Evolutionary conservation across 2,797 vertebrate species (phyloP).

Genomic region (Adelosebastes latens): DNA sequence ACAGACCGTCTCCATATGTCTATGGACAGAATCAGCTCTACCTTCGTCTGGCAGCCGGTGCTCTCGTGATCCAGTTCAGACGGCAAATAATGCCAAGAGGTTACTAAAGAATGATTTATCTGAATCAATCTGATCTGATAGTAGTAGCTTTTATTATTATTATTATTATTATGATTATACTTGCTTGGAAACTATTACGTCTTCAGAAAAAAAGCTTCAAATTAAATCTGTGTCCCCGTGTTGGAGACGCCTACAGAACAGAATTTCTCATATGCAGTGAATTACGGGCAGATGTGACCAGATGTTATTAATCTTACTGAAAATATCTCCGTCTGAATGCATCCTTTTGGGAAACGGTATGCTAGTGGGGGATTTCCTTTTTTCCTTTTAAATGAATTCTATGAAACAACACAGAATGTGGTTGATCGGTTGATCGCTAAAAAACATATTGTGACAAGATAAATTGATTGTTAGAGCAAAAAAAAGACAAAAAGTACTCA

Average conservation of each 20-base stretch:
- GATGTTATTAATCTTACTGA: background rate
- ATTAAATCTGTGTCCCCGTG: background rate
- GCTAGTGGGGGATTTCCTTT: background rate
- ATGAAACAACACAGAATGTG: background rate
- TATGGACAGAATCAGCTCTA: background rate
- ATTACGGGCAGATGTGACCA: background rate
- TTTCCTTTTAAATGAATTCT: background rate
- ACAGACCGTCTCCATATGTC: background rate
- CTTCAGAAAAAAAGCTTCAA: background rate
- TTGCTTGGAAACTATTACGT: background rate
- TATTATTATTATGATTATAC: too few relatives aligned
- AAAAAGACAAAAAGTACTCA: background rate
- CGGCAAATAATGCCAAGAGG: background rate
- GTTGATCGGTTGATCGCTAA: background rate
- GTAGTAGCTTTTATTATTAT: background rate
- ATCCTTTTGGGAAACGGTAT: background rate
- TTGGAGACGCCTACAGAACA: background rate
- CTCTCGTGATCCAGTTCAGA: background rate
- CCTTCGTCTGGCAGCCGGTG: background rate
- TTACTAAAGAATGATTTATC: background rate
- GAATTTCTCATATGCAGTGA: background rate
- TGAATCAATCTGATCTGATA: background rate
- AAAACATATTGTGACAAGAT: background rate
- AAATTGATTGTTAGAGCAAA: background rate
- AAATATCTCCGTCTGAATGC: background rate